Conservation (phyloP, 2,888 invertebrate species). For the Polyommatus iphigenia region DNA sequence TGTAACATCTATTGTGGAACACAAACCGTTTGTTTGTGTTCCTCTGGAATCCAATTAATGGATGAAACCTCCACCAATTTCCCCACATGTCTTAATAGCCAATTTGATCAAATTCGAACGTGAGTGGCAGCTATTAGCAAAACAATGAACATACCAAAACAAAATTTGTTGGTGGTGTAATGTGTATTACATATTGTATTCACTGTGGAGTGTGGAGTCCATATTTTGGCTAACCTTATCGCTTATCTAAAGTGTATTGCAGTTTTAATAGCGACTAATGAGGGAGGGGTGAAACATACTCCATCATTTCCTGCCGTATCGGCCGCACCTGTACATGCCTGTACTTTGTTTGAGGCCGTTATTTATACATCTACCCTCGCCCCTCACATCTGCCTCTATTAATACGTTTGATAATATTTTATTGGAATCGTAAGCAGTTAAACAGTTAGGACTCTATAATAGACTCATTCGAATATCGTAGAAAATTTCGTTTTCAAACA, state of each 20-base stretch:
- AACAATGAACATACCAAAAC: background rate
- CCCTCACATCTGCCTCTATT: slow-evolving; percentile 19
- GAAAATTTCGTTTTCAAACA: background rate
- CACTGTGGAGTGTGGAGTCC: background rate
- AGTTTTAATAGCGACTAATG: slow-evolving; percentile 4
- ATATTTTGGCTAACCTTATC: background rate
- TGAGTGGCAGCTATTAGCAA: slow-evolving; percentile 5
- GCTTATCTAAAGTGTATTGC: slow-evolving; percentile 2
- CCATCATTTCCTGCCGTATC: slow-evolving; percentile 21
- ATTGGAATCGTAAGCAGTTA: background rate
- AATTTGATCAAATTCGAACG: background rate
- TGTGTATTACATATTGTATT: background rate
- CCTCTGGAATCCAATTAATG: background rate
- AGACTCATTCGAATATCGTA: background rate
- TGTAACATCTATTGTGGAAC: background rate
- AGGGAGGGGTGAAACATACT: slow-evolving; percentile 12
- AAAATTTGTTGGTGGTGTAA: too few relatives aligned
- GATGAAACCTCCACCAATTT: background rate
- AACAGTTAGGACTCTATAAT: background rate
- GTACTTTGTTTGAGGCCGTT: slow-evolving; percentile 21
- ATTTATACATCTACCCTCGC: slow-evolving; percentile 20
- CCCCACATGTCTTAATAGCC: background rate
- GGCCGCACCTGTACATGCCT: slow-evolving; percentile 29
- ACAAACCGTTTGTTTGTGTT: background rate
- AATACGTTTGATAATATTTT: background rate